Conservation (phyloP, 1,140 invertebrate genomes). For the Lamellibrachia luymesi region DNA sequence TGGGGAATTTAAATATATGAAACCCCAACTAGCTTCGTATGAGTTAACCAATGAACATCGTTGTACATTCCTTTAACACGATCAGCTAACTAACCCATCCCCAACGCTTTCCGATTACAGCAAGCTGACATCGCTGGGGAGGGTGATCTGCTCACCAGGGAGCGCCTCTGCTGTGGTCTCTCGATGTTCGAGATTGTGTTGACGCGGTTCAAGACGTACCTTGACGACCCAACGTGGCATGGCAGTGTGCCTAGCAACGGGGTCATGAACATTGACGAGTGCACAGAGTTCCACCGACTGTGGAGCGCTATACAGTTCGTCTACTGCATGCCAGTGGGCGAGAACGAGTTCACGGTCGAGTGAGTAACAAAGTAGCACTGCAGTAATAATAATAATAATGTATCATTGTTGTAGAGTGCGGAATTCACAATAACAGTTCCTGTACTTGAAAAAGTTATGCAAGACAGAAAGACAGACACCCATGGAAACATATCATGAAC, state of each 20-base stretch:
- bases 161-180: slow-evolving; percentile 96
- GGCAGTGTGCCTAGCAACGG: slow-evolving; percentile 83
- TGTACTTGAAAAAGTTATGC: too few species aligned
- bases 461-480: too few species aligned
- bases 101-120: slow-evolving; percentile 32
- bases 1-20: too few species aligned
- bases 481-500: too few species aligned
- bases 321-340: slow-evolving; percentile 95
- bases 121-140: slow-evolving; percentile 65
- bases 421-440: too few species aligned
- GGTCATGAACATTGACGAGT: slow-evolving; percentile 95
- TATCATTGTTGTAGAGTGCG: too few species aligned
- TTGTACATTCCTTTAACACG: background rate
- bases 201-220: slow-evolving; percentile 78
- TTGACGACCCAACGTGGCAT: slow-evolving; percentile 85
- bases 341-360: slow-evolving; percentile 96
- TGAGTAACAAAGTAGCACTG: slow-evolving; percentile 60
- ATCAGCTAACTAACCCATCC: background rate
- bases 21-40: too few species aligned
- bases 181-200: slow-evolving; percentile 96
- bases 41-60: too few species aligned
- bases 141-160: slow-evolving; percentile 92
- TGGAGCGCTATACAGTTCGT: slow-evolving; percentile 99
- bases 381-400: too few species aligned
- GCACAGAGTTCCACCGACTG: slow-evolving; percentile 93